Percentiles rank a stretch among this genome's conserved stretches.
These are phyloP conservation scores for Enoplosus armatus DNA, from an alignment of 2,797 vertebrate genomes.

Conservation along the genomic window DNA sequence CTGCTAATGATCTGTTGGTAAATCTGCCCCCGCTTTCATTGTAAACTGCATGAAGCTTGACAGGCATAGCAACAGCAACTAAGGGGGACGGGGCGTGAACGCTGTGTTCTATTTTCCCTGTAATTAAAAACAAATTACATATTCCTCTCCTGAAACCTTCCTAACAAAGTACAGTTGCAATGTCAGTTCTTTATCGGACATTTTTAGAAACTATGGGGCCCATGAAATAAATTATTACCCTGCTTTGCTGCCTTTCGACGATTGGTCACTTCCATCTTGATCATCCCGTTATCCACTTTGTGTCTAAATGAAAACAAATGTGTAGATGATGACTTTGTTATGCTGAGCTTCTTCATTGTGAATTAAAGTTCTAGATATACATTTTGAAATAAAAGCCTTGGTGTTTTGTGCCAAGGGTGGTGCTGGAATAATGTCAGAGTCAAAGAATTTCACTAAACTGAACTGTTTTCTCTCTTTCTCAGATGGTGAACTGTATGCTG, in stretches of 20 bases:
- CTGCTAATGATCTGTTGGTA: not conserved
- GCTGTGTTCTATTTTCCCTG: not conserved
- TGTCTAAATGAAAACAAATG: slow-evolving; percentile 23
- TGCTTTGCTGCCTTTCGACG: not conserved
- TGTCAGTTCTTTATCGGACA: not conserved
- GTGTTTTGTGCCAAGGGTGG: slow-evolving; percentile 62
- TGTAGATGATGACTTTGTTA: slow-evolving; percentile 5
- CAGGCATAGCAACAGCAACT: not conserved
- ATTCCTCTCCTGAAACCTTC: not conserved
- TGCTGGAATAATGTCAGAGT: slow-evolving; percentile 66
- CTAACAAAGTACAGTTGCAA: not conserved
- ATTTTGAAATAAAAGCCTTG: slow-evolving; percentile 47
- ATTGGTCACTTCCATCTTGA: not conserved
- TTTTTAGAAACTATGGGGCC: not conserved
- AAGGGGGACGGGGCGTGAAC: not conserved
- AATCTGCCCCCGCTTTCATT: not conserved
- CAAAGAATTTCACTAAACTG: slow-evolving; percentile 56
- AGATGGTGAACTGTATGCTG: slow-evolving; percentile 98
- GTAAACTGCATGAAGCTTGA: not conserved
- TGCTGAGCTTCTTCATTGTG: slow-evolving; percentile 15
- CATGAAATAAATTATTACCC: not conserved
- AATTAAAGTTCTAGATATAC: slow-evolving; percentile 34
- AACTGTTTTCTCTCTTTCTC: slow-evolving; percentile 65
- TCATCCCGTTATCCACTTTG: not conserved
- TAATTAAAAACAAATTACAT: not conserved